Evolutionary conservation across 1,140 invertebrate species (phyloP).

Genomic region (Berghia stephanieae): DNA sequence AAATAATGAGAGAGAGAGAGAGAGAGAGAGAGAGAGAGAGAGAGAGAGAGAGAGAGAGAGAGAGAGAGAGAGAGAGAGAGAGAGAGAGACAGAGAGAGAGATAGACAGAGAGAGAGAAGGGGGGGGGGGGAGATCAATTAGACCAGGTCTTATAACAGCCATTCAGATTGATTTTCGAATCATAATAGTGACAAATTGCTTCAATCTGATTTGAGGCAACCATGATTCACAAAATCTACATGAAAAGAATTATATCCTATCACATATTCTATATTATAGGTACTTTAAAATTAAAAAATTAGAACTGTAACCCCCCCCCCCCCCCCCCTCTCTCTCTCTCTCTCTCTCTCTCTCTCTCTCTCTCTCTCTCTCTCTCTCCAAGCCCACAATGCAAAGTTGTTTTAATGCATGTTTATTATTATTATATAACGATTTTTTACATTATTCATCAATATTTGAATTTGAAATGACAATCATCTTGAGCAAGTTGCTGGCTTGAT

Average conservation of each 20-base stretch:
- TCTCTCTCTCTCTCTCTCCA: constrained; percentile 15
- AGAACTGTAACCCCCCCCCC: no score
- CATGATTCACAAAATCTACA: background rate
- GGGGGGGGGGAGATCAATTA: background rate
- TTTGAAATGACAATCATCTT: no score
- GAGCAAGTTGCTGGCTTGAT: no score
- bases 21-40: no score
- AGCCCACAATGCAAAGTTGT: background rate
- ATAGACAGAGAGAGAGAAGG: background rate
- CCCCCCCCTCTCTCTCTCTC: constrained; percentile 9
- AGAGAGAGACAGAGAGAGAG: constrained; percentile 10
- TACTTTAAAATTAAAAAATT: no score
- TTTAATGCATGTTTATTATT: background rate
- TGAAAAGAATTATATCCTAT: background rate
- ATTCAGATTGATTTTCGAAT: background rate
- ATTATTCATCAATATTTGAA: no score
- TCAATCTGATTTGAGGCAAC: background rate
- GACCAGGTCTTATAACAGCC: constrained; percentile 28
- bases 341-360: constrained; percentile 20
- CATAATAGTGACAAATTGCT: background rate
- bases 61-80: background rate
- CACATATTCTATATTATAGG: background rate
- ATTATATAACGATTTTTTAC: no score
- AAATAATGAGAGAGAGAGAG: no score
- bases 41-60: no score